A percentile compares a stretch with the other conserved stretches of the same genome.
Evolutionary conservation across 2,113 vertebrate genomes (phyloP).

Genomic region (Coregonus clupeaformis): DNA sequence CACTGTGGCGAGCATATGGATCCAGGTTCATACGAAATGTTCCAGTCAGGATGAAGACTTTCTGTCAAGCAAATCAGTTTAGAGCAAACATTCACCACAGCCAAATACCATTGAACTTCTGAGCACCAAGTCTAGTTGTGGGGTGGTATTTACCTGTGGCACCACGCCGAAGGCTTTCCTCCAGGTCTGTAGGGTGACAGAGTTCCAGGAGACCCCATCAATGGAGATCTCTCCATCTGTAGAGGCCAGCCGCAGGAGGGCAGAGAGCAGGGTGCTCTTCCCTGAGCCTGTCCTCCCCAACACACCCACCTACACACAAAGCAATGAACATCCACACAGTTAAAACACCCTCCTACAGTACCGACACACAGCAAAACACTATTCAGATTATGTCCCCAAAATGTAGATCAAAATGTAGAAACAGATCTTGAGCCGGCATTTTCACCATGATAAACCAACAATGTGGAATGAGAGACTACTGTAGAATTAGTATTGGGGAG

Average conservation of each 20-base stretch:
- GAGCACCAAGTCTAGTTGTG: no score
- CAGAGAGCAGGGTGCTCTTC: conserved; percentile 93
- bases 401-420: no score
- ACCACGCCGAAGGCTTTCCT: conserved; percentile 97
- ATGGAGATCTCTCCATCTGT: conserved; percentile 91
- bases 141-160: conserved; percentile 82
- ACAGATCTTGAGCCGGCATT: no score
- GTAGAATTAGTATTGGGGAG: no score
- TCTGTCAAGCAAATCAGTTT: conserved; percentile 66
- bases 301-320: conserved; percentile 79
- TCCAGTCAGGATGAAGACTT: conserved; percentile 95
- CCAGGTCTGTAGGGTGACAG: conserved; percentile 86
- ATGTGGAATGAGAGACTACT: no score
- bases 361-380: no score
- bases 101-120: no score
- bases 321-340: not conserved
- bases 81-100: no score
- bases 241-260: conserved; percentile 87
- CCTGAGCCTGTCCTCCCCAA: conserved; percentile 94
- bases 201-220: conserved; percentile 89
- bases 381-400: no score
- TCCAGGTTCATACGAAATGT: conserved; percentile 97
- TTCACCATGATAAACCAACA: no score
- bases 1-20: conserved; percentile 87
- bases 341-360: no score